Conservation (phyloP, 2,888 invertebrate species). For the Neocrepidodera transversa region DNA sequence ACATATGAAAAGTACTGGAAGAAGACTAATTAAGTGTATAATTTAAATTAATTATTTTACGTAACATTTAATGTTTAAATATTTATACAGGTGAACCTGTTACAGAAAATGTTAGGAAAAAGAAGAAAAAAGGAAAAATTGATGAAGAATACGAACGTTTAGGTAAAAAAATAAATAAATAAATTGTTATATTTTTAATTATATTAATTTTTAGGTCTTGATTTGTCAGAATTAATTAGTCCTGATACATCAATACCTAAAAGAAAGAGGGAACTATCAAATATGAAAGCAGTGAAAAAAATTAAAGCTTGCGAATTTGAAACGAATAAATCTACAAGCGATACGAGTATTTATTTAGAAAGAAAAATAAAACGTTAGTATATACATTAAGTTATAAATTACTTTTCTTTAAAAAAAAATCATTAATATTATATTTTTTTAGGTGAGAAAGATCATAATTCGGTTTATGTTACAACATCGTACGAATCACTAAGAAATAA, state of each 20-base stretch:
- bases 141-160: slow-evolving; percentile 13
- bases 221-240: slow-evolving; percentile 8
- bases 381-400: too few relatives aligned
- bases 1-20: slow-evolving; percentile 10
- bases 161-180: not conserved
- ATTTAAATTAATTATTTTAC: slow-evolving; percentile 6
- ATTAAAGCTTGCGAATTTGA: slow-evolving; percentile 2
- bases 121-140: slow-evolving; percentile 19
- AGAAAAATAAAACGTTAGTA: slow-evolving; percentile 33
- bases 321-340: slow-evolving; percentile 31
- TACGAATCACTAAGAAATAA: slow-evolving; percentile 27
- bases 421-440: too few relatives aligned
- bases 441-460: slow-evolving; percentile 25
- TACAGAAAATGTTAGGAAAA: slow-evolving; percentile 5
- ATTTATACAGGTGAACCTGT: slow-evolving; percentile 18
- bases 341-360: slow-evolving; percentile 36
- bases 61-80: not conserved
- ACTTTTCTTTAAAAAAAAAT: too few relatives aligned
- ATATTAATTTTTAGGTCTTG: not conserved
- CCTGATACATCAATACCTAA: slow-evolving; percentile 8
- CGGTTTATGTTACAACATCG: slow-evolving; percentile 25
- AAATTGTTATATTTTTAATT: not conserved
- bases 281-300: not conserved
- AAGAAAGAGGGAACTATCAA: slow-evolving; percentile 3
- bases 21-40: slow-evolving; percentile 35